These are phyloP conservation scores for Augochlora pura DNA, from an alignment of 1,140 invertebrate species.

Conservation along the genomic window DNA sequence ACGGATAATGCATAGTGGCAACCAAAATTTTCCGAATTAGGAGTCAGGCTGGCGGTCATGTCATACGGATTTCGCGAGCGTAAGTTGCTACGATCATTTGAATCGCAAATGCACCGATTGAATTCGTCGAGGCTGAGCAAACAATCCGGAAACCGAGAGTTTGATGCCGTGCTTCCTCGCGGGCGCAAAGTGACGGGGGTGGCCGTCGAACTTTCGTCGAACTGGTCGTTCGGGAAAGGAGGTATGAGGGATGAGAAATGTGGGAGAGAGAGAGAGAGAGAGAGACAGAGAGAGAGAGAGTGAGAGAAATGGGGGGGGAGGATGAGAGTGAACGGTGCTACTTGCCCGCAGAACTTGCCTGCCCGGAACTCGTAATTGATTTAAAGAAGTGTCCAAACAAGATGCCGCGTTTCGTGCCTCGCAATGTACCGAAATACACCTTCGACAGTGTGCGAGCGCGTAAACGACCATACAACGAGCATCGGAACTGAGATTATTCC, in stretches of 20 bases:
- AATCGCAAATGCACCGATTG: conserved; percentile 56
- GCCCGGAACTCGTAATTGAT: conserved; percentile 60
- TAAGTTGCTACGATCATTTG: conserved; percentile 43
- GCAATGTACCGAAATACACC: conserved; percentile 12
- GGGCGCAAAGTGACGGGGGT: not conserved
- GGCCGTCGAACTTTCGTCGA: conserved; percentile 27
- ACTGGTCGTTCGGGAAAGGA: not conserved
- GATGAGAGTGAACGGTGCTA: not conserved
- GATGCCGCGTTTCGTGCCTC: conserved; percentile 34
- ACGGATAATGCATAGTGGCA: not conserved
- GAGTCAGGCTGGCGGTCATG: not conserved
- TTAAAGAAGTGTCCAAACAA: conserved; percentile 64
- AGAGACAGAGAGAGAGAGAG: too few species aligned
- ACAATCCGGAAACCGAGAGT: conserved; percentile 55
- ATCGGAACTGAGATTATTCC: conserved; percentile 27
- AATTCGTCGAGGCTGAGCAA: conserved; percentile 43
- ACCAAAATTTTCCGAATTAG: conserved; percentile 29
- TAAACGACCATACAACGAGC: conserved; percentile 23
- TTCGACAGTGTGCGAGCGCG: not conserved
- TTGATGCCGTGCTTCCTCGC: conserved; percentile 22
- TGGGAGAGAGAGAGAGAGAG: too few species aligned
- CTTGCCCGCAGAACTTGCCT: conserved; percentile 35
- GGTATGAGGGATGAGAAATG: too few species aligned
- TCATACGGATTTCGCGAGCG: conserved; percentile 30
- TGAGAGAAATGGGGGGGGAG: too few species aligned